A percentile compares a stretch with the other conserved stretches of the same genome.
Conservation (phyloP, 2,113 vertebrate species). For the Opisthocomus hoazin region DNA sequence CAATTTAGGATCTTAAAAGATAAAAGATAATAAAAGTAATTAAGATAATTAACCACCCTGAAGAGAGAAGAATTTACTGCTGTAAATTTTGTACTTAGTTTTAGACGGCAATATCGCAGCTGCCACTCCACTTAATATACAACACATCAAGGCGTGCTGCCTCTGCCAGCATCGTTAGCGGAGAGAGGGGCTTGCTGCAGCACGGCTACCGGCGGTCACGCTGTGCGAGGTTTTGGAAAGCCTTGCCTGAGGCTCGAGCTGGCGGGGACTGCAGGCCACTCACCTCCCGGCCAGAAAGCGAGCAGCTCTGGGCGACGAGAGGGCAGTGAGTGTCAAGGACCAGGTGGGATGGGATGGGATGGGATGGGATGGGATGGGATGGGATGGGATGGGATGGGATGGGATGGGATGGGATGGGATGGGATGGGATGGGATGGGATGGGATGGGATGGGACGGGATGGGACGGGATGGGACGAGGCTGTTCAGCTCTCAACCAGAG, state of each 20-base stretch:
- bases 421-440: neutral
- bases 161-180: neutral
- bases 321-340: no score
- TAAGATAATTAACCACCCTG: constrained; percentile 86
- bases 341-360: no score
- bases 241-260: neutral
- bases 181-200: neutral
- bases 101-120: constrained; percentile 71
- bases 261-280: neutral
- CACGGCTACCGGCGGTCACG: neutral
- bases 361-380: neutral
- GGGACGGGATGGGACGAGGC: neutral
- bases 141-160: neutral
- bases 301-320: neutral
- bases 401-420: neutral
- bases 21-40: constrained; percentile 87
- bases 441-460: neutral
- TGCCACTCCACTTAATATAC: constrained; percentile 72
- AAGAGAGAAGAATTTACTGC: constrained; percentile 81
- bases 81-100: constrained; percentile 78
- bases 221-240: neutral
- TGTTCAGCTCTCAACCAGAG: neutral
- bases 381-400: neutral
- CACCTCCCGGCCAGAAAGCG: accelerated
- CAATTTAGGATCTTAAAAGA: constrained; percentile 83